These are phyloP conservation scores for Apistogramma diplotaenia DNA, from an alignment of 2,113 vertebrate species.

Conservation along the genomic window DNA sequence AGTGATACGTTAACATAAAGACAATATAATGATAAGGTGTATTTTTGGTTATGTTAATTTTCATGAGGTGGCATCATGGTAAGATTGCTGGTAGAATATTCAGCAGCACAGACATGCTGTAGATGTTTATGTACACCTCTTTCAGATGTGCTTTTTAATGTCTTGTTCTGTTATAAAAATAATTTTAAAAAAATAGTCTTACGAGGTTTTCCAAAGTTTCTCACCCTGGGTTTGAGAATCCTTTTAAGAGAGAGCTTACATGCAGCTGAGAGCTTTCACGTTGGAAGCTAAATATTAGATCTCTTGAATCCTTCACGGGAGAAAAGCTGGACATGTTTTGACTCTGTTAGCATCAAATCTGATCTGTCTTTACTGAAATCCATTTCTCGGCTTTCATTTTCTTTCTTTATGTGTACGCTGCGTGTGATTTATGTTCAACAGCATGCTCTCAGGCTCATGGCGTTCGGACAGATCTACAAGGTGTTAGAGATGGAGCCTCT, in stretches of 20 bases:
- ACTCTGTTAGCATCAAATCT: background rate
- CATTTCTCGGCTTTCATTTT: background rate
- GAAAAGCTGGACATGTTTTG: background rate
- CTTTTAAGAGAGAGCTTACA: background rate
- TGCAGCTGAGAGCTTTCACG: too few species aligned
- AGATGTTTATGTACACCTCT: too few species aligned
- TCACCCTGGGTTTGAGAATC: too few species aligned
- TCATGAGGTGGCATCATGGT: too few species aligned
- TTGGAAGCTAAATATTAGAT: background rate
- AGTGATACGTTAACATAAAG: background rate
- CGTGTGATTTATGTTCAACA: constrained; percentile 67
- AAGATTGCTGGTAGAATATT: too few species aligned
- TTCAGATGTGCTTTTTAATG: too few species aligned
- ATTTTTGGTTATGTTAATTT: too few species aligned
- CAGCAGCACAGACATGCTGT: too few species aligned
- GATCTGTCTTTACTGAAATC: background rate
- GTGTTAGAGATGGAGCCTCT: constrained; percentile 98
- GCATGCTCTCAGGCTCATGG: constrained; percentile 93
- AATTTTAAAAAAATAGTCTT: too few species aligned
- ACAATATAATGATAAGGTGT: too few species aligned
- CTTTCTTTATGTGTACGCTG: constrained; percentile 1
- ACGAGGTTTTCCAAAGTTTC: too few species aligned
- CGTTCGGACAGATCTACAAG: constrained; percentile 98
- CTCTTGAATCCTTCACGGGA: background rate
- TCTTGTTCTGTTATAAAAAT: too few species aligned